Conservation (phyloP, 2,113 vertebrate genomes). For the Scomber scombrus region DNA sequence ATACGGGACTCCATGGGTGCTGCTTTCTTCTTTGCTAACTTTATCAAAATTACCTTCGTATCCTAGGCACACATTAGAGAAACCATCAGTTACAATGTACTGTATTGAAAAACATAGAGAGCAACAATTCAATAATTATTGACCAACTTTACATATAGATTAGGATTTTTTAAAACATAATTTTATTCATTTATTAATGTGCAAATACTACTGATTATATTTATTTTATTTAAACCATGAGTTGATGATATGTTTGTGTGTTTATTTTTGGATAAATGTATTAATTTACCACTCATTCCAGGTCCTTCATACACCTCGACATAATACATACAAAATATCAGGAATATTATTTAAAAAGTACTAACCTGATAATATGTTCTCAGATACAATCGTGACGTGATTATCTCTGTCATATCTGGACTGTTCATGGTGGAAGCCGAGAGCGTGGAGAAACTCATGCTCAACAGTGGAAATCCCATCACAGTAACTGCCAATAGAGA, state of each 20-base stretch:
- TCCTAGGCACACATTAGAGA: conserved; percentile 35
- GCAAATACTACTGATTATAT: background rate
- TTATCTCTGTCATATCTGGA: conserved; percentile 89
- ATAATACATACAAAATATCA: background rate
- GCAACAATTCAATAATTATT: background rate
- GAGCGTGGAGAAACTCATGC: conserved; percentile 90
- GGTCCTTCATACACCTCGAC: background rate
- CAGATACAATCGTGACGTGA: conserved; percentile 83
- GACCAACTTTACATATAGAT: too few species aligned
- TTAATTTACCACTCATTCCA: background rate
- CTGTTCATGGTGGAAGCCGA: conserved; percentile 92
- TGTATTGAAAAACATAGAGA: background rate
- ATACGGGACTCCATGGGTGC: conserved; percentile 68
- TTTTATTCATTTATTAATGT: background rate
- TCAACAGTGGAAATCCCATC: conserved; percentile 80
- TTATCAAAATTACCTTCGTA: background rate
- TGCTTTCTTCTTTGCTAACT: background rate
- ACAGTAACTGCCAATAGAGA: conserved; percentile 88
- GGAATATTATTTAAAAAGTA: background rate
- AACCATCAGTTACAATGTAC: background rate
- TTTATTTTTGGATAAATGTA: background rate
- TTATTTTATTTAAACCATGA: too few species aligned
- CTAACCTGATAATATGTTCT: conserved; percentile 85
- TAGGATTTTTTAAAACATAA: background rate
- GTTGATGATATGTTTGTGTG: too few species aligned